Evolutionary conservation across 2,113 vertebrate genomes (phyloP), one percentile per base, ranked within the genome.

Genomic region (Leiothrix lutea): DNA sequence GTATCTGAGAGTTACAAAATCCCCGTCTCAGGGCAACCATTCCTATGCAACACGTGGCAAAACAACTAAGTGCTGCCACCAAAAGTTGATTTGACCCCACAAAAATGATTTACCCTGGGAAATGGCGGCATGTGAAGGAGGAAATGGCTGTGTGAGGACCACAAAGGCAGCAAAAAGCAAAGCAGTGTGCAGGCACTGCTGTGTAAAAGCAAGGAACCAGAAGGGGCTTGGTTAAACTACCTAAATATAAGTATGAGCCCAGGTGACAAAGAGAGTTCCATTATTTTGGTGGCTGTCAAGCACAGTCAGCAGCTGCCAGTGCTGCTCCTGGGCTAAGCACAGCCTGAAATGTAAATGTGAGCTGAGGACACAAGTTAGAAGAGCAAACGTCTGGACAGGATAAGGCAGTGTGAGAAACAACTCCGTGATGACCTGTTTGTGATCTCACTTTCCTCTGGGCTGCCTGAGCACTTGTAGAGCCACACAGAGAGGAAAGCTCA

Each of bases 1-100:
- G 4, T 80, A 80, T 36, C 84, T 54, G 73, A 96, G 91, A 96
- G 93, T 90, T 90, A 94, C 92, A 86, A 97, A 96, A 95, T 53
- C 88, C 54, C 60, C 31, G 71, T 97, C 98, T 97, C 96, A 14
- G 71, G 97, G 85, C 87, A 94, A 94, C 96, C 94, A 94, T 95
- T 97, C 69, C 94, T 66, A 62, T 18, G 67, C 51, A 97, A 91
- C 87, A 78, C 48, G 6, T 18, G 36, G 66, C 85, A 93, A 95
- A 96, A 94, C 25, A 96, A 77, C 80, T 33, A 77, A 96, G 83
- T 2, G 8, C 88, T 65, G 58, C 69, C 94, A 93, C 94, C 96
- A 94, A 96, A 96, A 97, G 85, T 78, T 93, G 90, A 73, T 61
- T 8, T 50, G 75, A 97, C 84, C 80, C 65, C 94, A 78, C 33